Evolutionary conservation across 1,140 invertebrate species (phyloP), one percentile per base, ranked within the genome.

Genomic region (Drosophila cardini): DNA sequence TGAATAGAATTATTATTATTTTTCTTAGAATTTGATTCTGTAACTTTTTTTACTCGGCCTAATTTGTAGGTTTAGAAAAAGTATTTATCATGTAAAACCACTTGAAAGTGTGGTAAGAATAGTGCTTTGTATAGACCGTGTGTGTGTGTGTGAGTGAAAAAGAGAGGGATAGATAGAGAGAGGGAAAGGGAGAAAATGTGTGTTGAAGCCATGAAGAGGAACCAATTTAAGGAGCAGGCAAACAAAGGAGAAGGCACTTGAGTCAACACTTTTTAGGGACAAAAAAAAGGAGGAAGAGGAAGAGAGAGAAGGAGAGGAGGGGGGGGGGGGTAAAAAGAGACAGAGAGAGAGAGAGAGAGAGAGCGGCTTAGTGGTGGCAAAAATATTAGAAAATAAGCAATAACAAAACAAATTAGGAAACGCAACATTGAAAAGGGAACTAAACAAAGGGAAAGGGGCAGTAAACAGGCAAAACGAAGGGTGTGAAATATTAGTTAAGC

Each of bases 361-460:
- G 43, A 43, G 30, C 42, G 4, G 58, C 64, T 36, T 48, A 53
- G 43, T 55, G 62, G 56, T 52, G 34, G 30, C 34, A 50, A 57
- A 63, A 45, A 64, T 77, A 85, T 86, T 85, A 78, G 82, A 85
- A 87, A 87, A 87, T 87, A 81, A 65, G 83, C 81, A 85, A 76
- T 63, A 78, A 30, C 11, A 55, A 61, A 45, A 43, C 18, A 61
- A 55, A 46, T 55, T 68, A 40, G 55, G 40, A 34, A 46, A 52
- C 18, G 42, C 32, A 57, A 71, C 48, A 64, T 48, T 38, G 45
- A 30, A 64, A 43, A 65, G 78, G 64, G 58, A 4, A 48, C 16
- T 3, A 48, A 21, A 18, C 45, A 21, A 4, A 50, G 8, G 46
- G 21, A n/a, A 9, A 10, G 42, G 42, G 13, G 26, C 8, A 13